Percentiles rank a stretch among this genome's conserved stretches.
These are phyloP conservation scores for Chaetogeoica ovagalla DNA, from an alignment of 2,888 invertebrate genomes.

Conservation along the genomic window DNA sequence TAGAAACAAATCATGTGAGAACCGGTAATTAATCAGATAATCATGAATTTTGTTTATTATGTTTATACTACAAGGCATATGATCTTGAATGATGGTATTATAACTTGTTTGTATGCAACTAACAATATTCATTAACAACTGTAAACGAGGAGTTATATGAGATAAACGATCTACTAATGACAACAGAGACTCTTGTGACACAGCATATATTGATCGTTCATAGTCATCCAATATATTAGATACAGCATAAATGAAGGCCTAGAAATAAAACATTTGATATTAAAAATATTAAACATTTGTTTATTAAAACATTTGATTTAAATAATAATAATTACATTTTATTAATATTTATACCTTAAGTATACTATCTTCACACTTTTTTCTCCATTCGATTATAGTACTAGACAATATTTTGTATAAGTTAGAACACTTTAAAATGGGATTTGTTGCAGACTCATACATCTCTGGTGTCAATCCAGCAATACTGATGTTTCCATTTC, in stretches of 20 bases:
- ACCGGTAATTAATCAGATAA: slow-evolving; percentile 24
- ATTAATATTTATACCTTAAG: slow-evolving; percentile 20
- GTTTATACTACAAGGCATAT: slow-evolving; percentile 20
- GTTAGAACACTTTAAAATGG: slow-evolving; percentile 47
- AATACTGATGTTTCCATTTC: slow-evolving; percentile 31
- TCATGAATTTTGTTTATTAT: slow-evolving; percentile 31
- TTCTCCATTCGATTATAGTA: slow-evolving; percentile 24
- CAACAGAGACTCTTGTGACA: slow-evolving; percentile 32
- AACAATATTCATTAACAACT: slow-evolving; percentile 19
- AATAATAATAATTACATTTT: neutral
- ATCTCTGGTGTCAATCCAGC: slow-evolving; percentile 40
- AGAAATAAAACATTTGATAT: neutral
- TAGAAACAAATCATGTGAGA: slow-evolving; percentile 7
- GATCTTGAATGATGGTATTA: neutral
- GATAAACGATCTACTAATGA: slow-evolving; percentile 36
- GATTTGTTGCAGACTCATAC: slow-evolving; percentile 16
- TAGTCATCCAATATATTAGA: slow-evolving; percentile 40
- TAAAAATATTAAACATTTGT: too few species aligned
- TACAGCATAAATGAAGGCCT: slow-evolving; percentile 35
- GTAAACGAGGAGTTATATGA: slow-evolving; percentile 27
- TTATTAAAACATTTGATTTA: neutral
- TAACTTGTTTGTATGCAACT: neutral
- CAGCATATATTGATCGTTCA: slow-evolving; percentile 37
- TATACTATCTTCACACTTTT: slow-evolving; percentile 22
- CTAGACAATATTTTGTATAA: slow-evolving; percentile 15